Conservation (phyloP, 2,113 vertebrate species). For the Leptosomus discolor region DNA sequence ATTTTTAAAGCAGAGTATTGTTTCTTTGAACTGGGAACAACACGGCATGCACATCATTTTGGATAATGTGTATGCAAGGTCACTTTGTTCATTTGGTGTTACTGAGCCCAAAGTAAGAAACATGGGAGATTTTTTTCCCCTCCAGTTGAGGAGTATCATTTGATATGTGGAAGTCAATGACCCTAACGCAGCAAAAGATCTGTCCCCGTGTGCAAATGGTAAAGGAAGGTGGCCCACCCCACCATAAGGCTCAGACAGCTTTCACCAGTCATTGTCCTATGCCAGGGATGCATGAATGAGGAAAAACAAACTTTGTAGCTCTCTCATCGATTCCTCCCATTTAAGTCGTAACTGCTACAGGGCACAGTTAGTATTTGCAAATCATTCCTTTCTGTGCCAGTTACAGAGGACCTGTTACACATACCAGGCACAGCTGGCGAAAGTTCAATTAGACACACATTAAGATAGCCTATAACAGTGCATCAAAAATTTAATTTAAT, state of each 20-base stretch:
- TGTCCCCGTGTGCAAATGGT: not conserved
- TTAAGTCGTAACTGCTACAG: not conserved
- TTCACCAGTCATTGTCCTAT: not conserved
- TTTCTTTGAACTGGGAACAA: slow-evolving; percentile 13
- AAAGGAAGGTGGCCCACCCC: not conserved
- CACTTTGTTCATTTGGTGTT: not conserved
- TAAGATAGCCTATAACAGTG: not conserved
- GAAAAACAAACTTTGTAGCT: not conserved
- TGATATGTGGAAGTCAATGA: not conserved
- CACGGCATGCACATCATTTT: not conserved
- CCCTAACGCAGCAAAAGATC: not conserved
- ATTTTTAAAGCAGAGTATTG: slow-evolving; percentile 1
- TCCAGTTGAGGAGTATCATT: not conserved
- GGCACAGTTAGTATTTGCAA: not conserved
- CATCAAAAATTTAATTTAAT: not conserved
- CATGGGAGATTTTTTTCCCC: not conserved
- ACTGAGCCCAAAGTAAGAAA: not conserved
- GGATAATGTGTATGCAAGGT: slow-evolving; percentile 26
- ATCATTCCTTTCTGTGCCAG: not conserved
- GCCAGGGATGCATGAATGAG: not conserved
- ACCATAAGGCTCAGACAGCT: not conserved
- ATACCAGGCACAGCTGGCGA: not conserved
- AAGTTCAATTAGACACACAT: not conserved
- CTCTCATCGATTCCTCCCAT: not conserved
- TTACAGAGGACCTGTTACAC: not conserved